Percentiles rank a stretch among this genome's conserved stretches.
These are phyloP conservation scores for Yponomeuta evonymella DNA, from an alignment of 2,888 invertebrate genomes.

Conservation along the genomic window DNA sequence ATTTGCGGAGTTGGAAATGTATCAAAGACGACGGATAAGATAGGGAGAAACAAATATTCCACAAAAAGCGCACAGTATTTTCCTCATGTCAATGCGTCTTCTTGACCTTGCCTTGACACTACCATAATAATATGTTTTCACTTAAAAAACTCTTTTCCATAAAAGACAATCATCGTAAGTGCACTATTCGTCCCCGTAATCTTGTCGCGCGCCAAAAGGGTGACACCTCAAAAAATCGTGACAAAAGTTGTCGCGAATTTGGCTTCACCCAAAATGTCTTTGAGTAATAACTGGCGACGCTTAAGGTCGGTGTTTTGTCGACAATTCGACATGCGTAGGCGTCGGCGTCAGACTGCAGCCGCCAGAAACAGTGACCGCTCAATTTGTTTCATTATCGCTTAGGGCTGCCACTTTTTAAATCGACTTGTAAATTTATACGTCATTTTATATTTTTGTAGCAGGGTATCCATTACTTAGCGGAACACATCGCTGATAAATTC, in stretches of 20 bases:
- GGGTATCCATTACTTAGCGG: too few species aligned
- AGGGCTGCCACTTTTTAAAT: conserved; percentile 33
- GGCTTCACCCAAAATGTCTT: conserved; percentile 33
- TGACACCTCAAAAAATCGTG: conserved; percentile 10
- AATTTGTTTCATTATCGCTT: conserved; percentile 40
- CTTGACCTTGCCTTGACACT: not conserved
- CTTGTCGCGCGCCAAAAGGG: conserved; percentile 29
- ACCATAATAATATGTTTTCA: not conserved
- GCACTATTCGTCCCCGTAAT: conserved; percentile 29
- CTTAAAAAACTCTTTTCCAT: not conserved
- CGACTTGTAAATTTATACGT: not conserved
- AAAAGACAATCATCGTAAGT: conserved; percentile 12
- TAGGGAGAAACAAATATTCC: too few species aligned
- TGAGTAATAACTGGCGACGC: conserved; percentile 38
- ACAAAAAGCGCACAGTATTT: too few species aligned
- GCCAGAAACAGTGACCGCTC: conserved; percentile 46
- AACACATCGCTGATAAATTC: too few species aligned
- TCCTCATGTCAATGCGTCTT: not conserved
- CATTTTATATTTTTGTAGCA: conserved; percentile 15
- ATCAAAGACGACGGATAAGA: too few species aligned
- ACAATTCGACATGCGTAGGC: conserved; percentile 37
- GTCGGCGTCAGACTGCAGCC: conserved; percentile 27
- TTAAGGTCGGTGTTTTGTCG: conserved; percentile 20
- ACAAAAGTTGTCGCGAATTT: conserved; percentile 25
- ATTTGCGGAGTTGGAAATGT: too few species aligned